Percentiles rank a stretch among this genome's conserved stretches.
phyloP scores from a whole-genome alignment of 2,888 invertebrate species.

The Caenorhabditis plicata region DNA sequence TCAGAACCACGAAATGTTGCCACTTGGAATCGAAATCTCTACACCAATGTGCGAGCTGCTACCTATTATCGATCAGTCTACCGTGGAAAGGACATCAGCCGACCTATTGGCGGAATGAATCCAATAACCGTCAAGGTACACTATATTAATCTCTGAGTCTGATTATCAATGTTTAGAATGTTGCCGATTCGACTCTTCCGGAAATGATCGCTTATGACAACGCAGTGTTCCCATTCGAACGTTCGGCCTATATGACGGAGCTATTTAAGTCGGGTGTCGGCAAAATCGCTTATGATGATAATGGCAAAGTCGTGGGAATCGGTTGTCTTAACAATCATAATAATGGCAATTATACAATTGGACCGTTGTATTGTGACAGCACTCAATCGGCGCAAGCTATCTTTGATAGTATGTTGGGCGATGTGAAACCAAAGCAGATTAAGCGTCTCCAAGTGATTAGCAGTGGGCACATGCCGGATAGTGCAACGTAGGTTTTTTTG shows the following conservation, averaged over 20 bases:
- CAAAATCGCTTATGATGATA: slow-evolving; percentile 15
- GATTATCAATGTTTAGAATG: too few species aligned
- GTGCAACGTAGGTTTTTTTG: slow-evolving; percentile 9
- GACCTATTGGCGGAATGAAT: slow-evolving; percentile 15
- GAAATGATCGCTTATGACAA: slow-evolving; percentile 19
- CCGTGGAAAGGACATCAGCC: slow-evolving; percentile 7
- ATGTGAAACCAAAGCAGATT: slow-evolving; percentile 7
- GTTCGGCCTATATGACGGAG: slow-evolving; percentile 12
- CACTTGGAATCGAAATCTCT: slow-evolving; percentile 15
- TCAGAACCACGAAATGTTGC: slow-evolving; percentile 11
- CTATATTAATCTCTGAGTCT: too few species aligned
- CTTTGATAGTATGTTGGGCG: slow-evolving; percentile 16
- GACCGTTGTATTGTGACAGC: slow-evolving; percentile 19
- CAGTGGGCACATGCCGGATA: slow-evolving; percentile 20
- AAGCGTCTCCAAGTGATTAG: slow-evolving; percentile 14
- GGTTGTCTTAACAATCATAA: slow-evolving; percentile 10
- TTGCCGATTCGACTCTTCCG: slow-evolving; percentile 4
- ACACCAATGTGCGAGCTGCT: slow-evolving; percentile 15
- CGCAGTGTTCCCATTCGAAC: slow-evolving; percentile 21
- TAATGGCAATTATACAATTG: slow-evolving; percentile 14
- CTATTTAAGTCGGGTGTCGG: slow-evolving; percentile 19
- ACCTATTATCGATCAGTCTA: slow-evolving; percentile 21
- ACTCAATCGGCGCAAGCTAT: slow-evolving; percentile 20
- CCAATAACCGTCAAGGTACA: slow-evolving; percentile 14
- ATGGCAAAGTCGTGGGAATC: slow-evolving; percentile 25